These are phyloP conservation scores for Sterna hirundo DNA, from an alignment of 2,113 vertebrate genomes.

Conservation along the genomic window DNA sequence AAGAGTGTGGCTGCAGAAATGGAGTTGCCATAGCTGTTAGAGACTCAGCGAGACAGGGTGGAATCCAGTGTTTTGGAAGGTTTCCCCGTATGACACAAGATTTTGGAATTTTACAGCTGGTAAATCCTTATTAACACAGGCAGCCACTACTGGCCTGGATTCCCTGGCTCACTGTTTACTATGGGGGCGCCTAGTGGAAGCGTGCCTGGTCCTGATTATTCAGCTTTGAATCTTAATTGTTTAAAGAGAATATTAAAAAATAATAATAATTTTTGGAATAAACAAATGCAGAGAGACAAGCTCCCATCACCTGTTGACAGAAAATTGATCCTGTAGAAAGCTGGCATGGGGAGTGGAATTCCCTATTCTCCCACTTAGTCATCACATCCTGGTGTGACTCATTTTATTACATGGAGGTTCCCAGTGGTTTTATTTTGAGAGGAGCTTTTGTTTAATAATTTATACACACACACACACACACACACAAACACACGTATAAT, in stretches of 20 bases:
- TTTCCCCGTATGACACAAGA: slow-evolving; percentile 86
- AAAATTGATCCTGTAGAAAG: slow-evolving; percentile 78
- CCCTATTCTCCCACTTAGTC: slow-evolving; percentile 89
- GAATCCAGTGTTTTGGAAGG: slow-evolving; percentile 90
- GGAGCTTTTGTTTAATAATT: slow-evolving; percentile 77
- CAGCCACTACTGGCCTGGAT: slow-evolving; percentile 78
- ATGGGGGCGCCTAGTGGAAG: slow-evolving; percentile 73
- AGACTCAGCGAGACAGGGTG: slow-evolving; percentile 73
- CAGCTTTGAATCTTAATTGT: slow-evolving; percentile 72
- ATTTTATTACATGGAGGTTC: slow-evolving; percentile 86
- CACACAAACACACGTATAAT: slow-evolving; percentile 23
- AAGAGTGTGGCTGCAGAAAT: slow-evolving; percentile 65
- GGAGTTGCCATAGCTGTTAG: slow-evolving; percentile 76
- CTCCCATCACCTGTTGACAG: slow-evolving; percentile 82
- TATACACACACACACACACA: slow-evolving; percentile 54
- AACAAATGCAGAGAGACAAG: slow-evolving; percentile 71
- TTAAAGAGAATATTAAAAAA: slow-evolving; percentile 73
- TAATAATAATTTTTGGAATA: slow-evolving; percentile 71
- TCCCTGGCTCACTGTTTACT: slow-evolving; percentile 72
- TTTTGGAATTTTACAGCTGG: slow-evolving; percentile 86
- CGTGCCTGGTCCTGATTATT: slow-evolving; percentile 70
- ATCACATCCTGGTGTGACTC: slow-evolving; percentile 83
- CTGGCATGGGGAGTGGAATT: slow-evolving; percentile 84
- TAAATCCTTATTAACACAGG: slow-evolving; percentile 86
- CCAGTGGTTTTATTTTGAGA: slow-evolving; percentile 81